Evolutionary conservation across 2,113 vertebrate genomes (phyloP).

Genomic region (Eurystomus gularis): DNA sequence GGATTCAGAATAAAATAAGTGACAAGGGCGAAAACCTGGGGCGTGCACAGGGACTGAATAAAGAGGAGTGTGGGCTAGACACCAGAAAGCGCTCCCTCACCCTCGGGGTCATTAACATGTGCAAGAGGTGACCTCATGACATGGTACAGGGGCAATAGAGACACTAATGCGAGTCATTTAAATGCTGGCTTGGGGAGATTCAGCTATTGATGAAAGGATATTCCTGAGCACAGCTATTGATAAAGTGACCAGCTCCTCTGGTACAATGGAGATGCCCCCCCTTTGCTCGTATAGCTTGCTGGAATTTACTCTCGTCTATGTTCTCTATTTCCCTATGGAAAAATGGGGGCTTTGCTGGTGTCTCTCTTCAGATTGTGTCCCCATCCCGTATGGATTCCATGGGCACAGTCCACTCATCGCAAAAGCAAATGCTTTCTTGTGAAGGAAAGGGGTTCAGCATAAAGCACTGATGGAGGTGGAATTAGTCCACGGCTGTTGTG

Average conservation of each 20-base stretch:
- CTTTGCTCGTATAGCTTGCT: fast-evolving
- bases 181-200: background rate
- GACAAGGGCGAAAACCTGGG: conserved; percentile 22
- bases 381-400: fast-evolving
- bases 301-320: background rate
- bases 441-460: background rate
- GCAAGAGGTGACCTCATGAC: conserved; percentile 45
- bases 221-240: background rate
- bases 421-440: background rate
- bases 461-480: background rate
- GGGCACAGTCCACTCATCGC: fast-evolving
- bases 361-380: background rate
- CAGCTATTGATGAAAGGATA: background rate
- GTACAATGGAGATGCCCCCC: fast-evolving
- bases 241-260: background rate
- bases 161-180: background rate
- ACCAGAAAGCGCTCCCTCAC: background rate
- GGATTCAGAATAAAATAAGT: conserved; percentile 59
- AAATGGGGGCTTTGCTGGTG: background rate
- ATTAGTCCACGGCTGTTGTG: background rate
- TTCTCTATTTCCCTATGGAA: background rate
- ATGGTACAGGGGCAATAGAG: background rate
- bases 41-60: conserved; percentile 23
- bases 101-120: conserved; percentile 49
- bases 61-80: background rate